A percentile compares a stretch with the other conserved stretches of the same genome.
Evolutionary conservation across 2,888 invertebrate species (phyloP).

Genomic region (Acleris laterana): DNA sequence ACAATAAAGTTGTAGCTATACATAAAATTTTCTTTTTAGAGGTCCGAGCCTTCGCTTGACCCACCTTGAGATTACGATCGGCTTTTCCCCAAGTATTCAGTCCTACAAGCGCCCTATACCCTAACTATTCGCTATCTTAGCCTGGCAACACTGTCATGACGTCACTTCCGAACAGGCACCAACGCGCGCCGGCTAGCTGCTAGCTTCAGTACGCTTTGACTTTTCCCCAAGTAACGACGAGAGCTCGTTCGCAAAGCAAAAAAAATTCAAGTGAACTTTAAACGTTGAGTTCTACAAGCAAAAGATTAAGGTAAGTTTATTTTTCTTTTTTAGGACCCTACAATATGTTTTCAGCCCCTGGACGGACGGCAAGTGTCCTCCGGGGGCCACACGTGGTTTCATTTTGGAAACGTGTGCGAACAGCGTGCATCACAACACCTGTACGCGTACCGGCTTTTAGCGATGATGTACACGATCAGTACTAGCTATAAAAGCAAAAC

Average conservation of each 20-base stretch:
- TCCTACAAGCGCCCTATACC: slow-evolving; percentile 1
- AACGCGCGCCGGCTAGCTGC: slow-evolving; percentile 15
- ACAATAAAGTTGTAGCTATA: no score
- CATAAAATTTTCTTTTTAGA: no score
- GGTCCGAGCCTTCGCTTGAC: slow-evolving; percentile 10
- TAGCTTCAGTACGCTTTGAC: slow-evolving; percentile 22
- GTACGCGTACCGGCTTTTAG: no score
- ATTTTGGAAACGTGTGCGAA: no score
- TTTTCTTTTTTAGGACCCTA: slow-evolving; percentile 5
- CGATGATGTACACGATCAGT: no score
- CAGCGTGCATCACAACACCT: no score
- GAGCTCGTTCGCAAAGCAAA: slow-evolving; percentile 16
- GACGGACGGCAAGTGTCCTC: neutral
- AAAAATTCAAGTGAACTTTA: neutral
- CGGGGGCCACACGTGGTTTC: neutral
- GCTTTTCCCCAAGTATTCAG: slow-evolving; percentile 1
- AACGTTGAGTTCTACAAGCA: slow-evolving; percentile 8
- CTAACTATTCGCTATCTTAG: neutral
- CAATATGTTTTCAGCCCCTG: neutral
- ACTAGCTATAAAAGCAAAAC: no score
- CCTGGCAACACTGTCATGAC: slow-evolving; percentile 11
- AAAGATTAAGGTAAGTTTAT: slow-evolving; percentile 8
- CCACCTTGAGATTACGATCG: slow-evolving; percentile 1
- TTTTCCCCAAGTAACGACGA: slow-evolving; percentile 20
- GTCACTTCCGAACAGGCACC: neutral